phyloP scores from a whole-genome alignment of 2,888 invertebrate genomes.

The Caenorhabditis sp. region DNA sequence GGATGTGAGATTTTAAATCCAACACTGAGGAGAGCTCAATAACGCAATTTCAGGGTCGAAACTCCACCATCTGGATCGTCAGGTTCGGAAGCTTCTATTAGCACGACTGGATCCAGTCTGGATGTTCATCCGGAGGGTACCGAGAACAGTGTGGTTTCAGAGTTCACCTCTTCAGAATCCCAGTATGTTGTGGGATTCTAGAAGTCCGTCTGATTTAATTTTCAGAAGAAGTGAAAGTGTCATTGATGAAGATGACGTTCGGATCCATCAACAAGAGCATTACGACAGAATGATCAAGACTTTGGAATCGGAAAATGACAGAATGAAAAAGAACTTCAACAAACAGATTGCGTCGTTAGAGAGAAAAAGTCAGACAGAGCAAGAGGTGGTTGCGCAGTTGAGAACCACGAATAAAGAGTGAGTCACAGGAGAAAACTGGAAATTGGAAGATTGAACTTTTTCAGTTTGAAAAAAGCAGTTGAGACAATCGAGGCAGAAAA shows the following conservation, averaged over 20 bases:
- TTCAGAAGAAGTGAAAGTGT: not conserved
- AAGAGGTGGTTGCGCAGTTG: not conserved
- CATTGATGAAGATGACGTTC: not conserved
- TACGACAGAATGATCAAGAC: constrained; percentile 1
- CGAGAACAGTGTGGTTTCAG: too few relatives aligned
- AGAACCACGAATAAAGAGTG: constrained; percentile 9
- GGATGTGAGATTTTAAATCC: too few relatives aligned
- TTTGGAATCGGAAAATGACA: not conserved
- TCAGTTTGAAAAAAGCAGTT: constrained; percentile 8
- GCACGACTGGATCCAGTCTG: not conserved
- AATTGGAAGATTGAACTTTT: not conserved
- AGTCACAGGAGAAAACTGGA: not conserved
- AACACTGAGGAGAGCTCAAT: too few relatives aligned
- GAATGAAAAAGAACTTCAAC: not conserved
- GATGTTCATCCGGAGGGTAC: not conserved
- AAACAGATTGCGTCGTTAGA: not conserved
- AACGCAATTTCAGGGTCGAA: too few relatives aligned
- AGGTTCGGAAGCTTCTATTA: not conserved
- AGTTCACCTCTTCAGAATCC: too few relatives aligned
- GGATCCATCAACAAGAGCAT: not conserved
- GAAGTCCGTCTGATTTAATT: not conserved
- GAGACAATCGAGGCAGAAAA: not conserved
- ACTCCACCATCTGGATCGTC: not conserved
- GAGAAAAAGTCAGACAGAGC: not conserved
- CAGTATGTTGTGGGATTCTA: too few relatives aligned